These are phyloP conservation scores for Terrapene triunguis DNA, from an alignment of 2,113 vertebrate genomes.

Conservation along the genomic window DNA sequence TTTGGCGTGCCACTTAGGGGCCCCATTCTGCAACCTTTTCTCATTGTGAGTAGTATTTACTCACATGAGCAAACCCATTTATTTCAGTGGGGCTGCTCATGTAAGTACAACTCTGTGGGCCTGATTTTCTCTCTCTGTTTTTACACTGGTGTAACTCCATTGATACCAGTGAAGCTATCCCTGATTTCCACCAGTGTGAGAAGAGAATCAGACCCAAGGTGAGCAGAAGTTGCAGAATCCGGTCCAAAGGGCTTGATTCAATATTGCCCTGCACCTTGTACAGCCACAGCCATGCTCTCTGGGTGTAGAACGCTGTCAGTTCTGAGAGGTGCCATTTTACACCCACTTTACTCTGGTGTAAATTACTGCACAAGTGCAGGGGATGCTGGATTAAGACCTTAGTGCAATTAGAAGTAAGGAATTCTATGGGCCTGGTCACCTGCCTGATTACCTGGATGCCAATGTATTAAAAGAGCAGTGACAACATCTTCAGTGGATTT, in stretches of 20 bases:
- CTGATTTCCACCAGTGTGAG: not conserved
- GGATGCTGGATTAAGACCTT: not conserved
- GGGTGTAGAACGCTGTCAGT: not conserved
- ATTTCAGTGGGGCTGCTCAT: not conserved
- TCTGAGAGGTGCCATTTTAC: not conserved
- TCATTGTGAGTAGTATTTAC: not conserved
- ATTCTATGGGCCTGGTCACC: not conserved
- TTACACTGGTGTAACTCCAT: not conserved
- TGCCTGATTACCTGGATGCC: not conserved
- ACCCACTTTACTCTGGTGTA: not conserved
- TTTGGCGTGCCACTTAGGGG: not conserved
- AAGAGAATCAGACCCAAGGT: not conserved
- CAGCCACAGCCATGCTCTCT: not conserved
- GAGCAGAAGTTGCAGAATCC: not conserved
- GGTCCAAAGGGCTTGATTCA: not conserved
- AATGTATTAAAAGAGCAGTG: not conserved
- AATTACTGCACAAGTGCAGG: not conserved
- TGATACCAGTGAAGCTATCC: not conserved
- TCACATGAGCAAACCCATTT: not conserved
- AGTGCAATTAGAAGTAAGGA: not conserved
- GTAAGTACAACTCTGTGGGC: not conserved
- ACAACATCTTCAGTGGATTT: not conserved
- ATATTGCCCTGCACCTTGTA: rapidly evolving
- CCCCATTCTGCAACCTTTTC: not conserved
- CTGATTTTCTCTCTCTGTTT: not conserved